phyloP scores from a whole-genome alignment of 64 coral and sea anemone species.

The Actinia equina region DNA sequence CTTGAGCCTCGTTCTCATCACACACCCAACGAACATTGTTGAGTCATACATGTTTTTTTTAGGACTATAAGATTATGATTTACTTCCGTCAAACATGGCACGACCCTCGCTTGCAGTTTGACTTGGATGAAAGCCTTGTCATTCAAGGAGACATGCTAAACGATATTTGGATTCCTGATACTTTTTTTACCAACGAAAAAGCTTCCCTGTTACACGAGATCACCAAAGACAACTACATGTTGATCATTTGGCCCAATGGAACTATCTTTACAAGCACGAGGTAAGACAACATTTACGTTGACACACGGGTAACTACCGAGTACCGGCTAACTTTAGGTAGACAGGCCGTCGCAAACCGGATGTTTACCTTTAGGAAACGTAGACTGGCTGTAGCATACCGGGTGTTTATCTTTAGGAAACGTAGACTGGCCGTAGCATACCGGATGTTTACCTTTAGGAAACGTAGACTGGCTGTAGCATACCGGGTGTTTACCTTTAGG shows the following conservation, averaged over 20 bases:
- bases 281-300: slow-evolving; percentile 1
- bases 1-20: too few relatives aligned
- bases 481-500: too few relatives aligned
- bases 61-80: slow-evolving; percentile 54
- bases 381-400: too few relatives aligned
- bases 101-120: slow-evolving; percentile 51
- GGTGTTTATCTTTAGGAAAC: too few relatives aligned
- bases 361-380: too few relatives aligned
- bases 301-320: too few relatives aligned
- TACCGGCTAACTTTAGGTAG: too few relatives aligned
- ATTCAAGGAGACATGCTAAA: slow-evolving; percentile 52
- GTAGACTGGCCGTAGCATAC: too few relatives aligned
- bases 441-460: too few relatives aligned
- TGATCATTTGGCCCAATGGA: slow-evolving; percentile 50
- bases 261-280: slow-evolving; percentile 56
- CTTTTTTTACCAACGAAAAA: slow-evolving; percentile 64
- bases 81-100: slow-evolving; percentile 63
- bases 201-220: slow-evolving; percentile 55
- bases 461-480: too few relatives aligned
- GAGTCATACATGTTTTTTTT: background rate
- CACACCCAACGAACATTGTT: too few relatives aligned
- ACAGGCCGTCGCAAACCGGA: too few relatives aligned
- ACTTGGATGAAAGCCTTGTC: slow-evolving; percentile 8
- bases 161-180: slow-evolving; percentile 78
- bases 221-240: slow-evolving; percentile 63